A percentile compares a stretch with the other conserved stretches of the same genome.
phyloP scores from a whole-genome alignment of 2,888 invertebrate species.

The Parasteatoda lunata region DNA sequence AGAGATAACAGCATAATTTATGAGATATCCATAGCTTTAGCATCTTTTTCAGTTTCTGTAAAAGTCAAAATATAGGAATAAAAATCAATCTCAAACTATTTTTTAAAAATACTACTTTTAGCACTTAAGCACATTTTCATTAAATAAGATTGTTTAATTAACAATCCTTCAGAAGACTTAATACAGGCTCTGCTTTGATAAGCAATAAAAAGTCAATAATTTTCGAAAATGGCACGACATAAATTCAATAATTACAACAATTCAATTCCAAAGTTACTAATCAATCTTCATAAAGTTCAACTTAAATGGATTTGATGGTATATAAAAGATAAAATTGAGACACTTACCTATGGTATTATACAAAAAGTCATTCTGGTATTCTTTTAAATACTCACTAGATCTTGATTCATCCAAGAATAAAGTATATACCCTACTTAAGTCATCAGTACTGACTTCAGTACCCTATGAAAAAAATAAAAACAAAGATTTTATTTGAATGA shows the following conservation, averaged over 20 bases:
- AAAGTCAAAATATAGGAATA: not conserved
- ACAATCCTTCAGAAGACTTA: too few species aligned
- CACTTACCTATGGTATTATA: slow-evolving; percentile 76
- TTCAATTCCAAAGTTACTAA: not conserved
- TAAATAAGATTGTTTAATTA: too few species aligned
- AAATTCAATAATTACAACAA: too few species aligned
- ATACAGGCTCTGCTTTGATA: not conserved
- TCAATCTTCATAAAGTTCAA: too few species aligned
- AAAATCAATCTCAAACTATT: too few species aligned
- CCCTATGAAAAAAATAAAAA: slow-evolving; percentile 76
- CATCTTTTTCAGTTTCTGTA: slow-evolving; percentile 48
- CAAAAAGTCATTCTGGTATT: slow-evolving; percentile 97
- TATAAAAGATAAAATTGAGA: not conserved
- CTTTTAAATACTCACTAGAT: slow-evolving; percentile 93
- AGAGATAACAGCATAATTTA: not conserved
- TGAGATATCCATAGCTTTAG: slow-evolving; percentile 40
- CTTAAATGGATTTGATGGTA: too few species aligned
- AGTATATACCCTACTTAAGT: slow-evolving; percentile 95
- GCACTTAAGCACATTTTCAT: too few species aligned
- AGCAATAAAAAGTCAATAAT: not conserved
- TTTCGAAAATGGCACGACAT: too few species aligned
- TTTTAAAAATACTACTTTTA: too few species aligned
- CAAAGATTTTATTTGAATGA: not conserved
- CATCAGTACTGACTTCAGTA: slow-evolving; percentile 82
- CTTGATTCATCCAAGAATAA: slow-evolving; percentile 95